A percentile compares a stretch with the other conserved stretches of the same genome.
These are phyloP conservation scores for Aethes cnicana DNA, from an alignment of 2,888 invertebrate species.

Conservation along the genomic window DNA sequence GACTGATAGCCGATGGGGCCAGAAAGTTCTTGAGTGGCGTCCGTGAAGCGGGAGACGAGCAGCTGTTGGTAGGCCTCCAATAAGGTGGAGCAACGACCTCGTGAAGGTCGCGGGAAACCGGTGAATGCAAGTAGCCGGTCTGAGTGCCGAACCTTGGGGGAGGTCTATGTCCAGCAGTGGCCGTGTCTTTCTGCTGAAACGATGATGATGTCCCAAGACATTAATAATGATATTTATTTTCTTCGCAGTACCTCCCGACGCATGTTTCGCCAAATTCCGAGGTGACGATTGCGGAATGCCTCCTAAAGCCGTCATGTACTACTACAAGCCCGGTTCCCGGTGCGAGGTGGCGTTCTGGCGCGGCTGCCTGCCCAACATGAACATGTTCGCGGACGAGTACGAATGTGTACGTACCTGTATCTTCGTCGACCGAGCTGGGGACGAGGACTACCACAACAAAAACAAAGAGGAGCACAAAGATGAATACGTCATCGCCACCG, in stretches of 20 bases:
- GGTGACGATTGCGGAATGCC: constrained; percentile 64
- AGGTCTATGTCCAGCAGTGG: no score
- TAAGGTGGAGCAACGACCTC: no score
- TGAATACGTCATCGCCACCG: neutral
- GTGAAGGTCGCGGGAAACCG: no score
- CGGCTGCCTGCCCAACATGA: constrained; percentile 66
- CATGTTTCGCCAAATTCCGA: constrained; percentile 58
- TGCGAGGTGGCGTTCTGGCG: constrained; percentile 72
- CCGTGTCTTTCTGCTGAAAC: no score
- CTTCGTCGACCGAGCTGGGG: constrained; percentile 47
- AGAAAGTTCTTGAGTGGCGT: no score
- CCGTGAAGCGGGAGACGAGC: no score
- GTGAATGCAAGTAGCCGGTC: no score
- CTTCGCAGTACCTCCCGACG: constrained; percentile 56
- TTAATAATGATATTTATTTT: no score
- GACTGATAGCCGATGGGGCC: no score
- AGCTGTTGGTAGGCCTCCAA: no score
- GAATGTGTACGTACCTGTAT: constrained; percentile 68
- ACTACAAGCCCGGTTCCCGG: constrained; percentile 67
- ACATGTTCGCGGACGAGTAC: constrained; percentile 70
- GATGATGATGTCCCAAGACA: no score
- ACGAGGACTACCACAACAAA: constrained; percentile 45
- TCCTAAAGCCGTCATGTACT: constrained; percentile 62
- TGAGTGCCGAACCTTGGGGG: no score
- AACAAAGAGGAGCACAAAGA: constrained; percentile 17